Percentiles rank a stretch among this genome's conserved stretches.
phyloP scores from a whole-genome alignment of 2,888 invertebrate species.

The Agonum fuliginosum region DNA sequence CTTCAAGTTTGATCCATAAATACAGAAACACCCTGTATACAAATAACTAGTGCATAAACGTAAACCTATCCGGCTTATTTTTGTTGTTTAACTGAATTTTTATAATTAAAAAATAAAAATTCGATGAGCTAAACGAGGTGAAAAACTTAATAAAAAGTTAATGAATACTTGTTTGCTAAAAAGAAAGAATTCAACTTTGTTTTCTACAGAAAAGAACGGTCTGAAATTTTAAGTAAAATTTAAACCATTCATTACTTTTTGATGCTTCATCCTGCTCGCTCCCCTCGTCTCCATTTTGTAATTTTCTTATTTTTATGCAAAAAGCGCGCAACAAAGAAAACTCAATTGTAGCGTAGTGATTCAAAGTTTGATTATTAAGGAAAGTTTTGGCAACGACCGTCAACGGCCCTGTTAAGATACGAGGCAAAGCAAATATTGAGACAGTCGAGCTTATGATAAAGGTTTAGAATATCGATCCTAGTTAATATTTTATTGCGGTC shows the following conservation, averaged over 20 bases:
- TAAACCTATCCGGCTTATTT: too few species aligned
- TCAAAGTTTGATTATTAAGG: conserved; percentile 34
- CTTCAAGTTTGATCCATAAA: too few species aligned
- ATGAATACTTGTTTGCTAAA: conserved; percentile 4
- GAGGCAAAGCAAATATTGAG: conserved; percentile 30
- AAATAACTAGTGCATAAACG: too few species aligned
- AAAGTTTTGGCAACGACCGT: conserved; percentile 5
- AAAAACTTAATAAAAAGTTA: neutral
- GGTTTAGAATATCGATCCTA: conserved; percentile 24
- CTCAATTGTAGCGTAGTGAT: conserved; percentile 42
- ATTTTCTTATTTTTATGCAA: conserved; percentile 49
- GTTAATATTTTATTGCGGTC: conserved; percentile 40
- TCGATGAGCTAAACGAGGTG: too few species aligned
- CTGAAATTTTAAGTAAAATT: neutral
- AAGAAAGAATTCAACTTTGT: conserved; percentile 3
- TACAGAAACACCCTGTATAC: too few species aligned
- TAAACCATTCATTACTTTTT: conserved; percentile 4
- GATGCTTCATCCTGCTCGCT: conserved; percentile 16
- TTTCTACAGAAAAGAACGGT: neutral
- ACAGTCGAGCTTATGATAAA: neutral
- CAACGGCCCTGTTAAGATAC: neutral
- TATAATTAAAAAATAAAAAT: too few species aligned
- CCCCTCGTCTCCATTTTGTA: conserved; percentile 13
- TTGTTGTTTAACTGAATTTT: too few species aligned
- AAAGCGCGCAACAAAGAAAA: conserved; percentile 29